Base-by-base conservation (phyloP, 2,113 vertebrate genomes). In the Daphoenositta chrysoptera region DNA sequence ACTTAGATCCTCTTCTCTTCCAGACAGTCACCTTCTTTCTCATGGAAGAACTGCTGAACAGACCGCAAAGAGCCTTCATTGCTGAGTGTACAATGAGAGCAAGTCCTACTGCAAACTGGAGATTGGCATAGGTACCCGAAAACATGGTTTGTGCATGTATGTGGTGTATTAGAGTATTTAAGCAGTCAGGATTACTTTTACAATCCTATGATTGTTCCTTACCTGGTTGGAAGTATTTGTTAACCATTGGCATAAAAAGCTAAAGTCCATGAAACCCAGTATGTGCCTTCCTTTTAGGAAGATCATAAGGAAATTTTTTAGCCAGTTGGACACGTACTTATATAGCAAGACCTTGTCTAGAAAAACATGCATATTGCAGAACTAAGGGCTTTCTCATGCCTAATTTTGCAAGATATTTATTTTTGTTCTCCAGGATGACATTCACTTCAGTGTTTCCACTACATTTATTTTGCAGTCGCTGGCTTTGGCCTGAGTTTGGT, bases 91-190 rank as follows among this genome's bases (percentile, higher is more conserved):
- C 35, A 26, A 17, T 6, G 13, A 15, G 22, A 47, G 6, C 18
- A 56, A 69, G 48, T 39, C 42, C 51, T 83, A 3, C 16, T 66
- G 56, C n/a, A 87, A 77, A 65, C 15, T 22, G 21, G 8, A 64
- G 7, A 7, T 47, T 56, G 76, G 18, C 15, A 15, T 9, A 69
- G 48, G 13, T 51, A 39, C 10, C 15, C 15, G 13, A 75, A 88
- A 84, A 37, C 53, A 39, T 3, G 2, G 7, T 10, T 7, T 16
- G 5, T 27, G 2, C 1, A 0, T 15, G 3, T 19, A 7, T 58
- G 39, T 79, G 33, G 65, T 65, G 30, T 63, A 63, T 51, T 53
- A 35, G 11, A 93, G 31, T 26, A 60, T 72, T 70, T 51, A 93
- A 79, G 22, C 27, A 82, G 15, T 33, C 24, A 60, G 11, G 16